These are phyloP conservation scores for Cerceris rybyensis DNA, from an alignment of 2,888 invertebrate species.

Conservation along the genomic window DNA sequence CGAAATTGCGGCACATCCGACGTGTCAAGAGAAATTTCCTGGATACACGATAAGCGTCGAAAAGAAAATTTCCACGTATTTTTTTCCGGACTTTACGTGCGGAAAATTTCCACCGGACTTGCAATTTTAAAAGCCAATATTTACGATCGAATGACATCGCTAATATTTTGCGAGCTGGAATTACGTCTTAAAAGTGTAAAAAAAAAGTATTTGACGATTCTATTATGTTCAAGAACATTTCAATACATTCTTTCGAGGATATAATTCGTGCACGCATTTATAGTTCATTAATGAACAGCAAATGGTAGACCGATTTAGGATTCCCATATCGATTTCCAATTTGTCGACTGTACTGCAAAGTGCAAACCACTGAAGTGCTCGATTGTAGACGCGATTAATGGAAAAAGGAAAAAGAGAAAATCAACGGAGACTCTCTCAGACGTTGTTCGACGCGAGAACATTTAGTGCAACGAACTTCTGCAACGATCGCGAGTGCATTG, in stretches of 20 bases:
- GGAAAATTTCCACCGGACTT: no score
- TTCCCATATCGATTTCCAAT: conserved; percentile 61
- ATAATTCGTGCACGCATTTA: conserved; percentile 17
- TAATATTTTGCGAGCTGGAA: no score
- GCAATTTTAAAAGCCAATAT: background rate
- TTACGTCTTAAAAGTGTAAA: no score
- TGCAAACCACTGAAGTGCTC: conserved; percentile 47
- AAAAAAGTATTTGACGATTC: no score
- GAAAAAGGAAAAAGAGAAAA: conserved; percentile 7
- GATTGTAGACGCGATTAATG: conserved; percentile 41
- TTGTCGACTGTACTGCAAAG: conserved; percentile 41
- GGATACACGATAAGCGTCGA: background rate
- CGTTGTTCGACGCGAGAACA: background rate
- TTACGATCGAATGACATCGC: background rate
- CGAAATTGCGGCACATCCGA: background rate
- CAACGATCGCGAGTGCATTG: background rate
- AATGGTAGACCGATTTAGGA: background rate
- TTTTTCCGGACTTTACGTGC: background rate
- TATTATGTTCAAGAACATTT: background rate
- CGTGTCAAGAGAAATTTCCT: background rate
- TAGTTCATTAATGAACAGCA: conserved; percentile 17
- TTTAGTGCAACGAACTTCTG: background rate
- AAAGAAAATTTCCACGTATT: background rate
- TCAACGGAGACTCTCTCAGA: conserved; percentile 13
- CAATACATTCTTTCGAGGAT: background rate